Conservation (phyloP, 1,140 invertebrate genomes). For the Scaptomyza montana region DNA sequence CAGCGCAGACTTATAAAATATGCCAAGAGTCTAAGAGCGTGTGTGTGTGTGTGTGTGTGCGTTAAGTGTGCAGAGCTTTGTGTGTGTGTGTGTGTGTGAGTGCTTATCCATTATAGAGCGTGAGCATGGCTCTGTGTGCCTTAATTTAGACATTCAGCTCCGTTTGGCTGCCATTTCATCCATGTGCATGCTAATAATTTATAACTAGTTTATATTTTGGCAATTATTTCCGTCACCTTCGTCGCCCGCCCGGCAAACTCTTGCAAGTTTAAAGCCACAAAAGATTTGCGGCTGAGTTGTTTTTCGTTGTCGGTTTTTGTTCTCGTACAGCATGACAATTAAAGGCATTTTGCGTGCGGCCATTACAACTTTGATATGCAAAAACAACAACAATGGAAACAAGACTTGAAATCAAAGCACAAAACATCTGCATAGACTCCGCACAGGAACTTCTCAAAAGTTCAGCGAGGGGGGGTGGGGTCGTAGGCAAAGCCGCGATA, state of each 20-base stretch:
- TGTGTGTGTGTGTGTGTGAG: constrained; percentile 15
- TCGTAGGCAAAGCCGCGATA: constrained; percentile 53
- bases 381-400: constrained; percentile 41
- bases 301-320: background rate
- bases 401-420: constrained; percentile 62
- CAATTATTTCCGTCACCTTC: constrained; percentile 66
- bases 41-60: constrained; percentile 12
- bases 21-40: constrained; percentile 47
- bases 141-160: constrained; percentile 54
- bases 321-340: constrained; percentile 54
- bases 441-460: constrained; percentile 5
- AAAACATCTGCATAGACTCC: constrained; percentile 42
- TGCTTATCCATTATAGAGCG: constrained; percentile 68
- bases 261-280: constrained; percentile 26
- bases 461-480: background rate
- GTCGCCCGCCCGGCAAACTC: constrained; percentile 11
- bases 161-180: constrained; percentile 52
- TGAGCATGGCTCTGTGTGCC: constrained; percentile 38
- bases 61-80: constrained; percentile 8
- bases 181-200: constrained; percentile 71
- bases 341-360: constrained; percentile 62
- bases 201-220: constrained; percentile 81
- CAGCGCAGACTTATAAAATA: constrained; percentile 68
- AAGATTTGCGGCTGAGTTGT: constrained; percentile 29
- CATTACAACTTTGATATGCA: constrained; percentile 67